These are phyloP conservation scores for Calliscelio sp. DNA, from an alignment of 2,888 invertebrate species.

Conservation along the genomic window DNA sequence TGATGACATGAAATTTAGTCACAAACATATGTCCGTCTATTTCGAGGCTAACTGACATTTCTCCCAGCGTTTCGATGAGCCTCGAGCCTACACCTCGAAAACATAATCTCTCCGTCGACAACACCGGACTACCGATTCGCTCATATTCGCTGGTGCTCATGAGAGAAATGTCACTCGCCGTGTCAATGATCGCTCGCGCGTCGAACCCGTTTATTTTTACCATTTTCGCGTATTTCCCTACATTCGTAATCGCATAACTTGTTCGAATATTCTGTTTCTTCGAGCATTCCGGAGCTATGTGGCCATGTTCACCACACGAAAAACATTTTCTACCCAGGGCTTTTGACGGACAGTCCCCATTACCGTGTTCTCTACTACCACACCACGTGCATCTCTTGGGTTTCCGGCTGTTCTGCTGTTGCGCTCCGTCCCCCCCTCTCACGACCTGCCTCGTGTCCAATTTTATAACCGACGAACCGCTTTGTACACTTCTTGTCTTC, in stretches of 20 bases:
- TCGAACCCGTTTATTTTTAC: background rate
- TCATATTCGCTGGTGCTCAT: conserved; percentile 11
- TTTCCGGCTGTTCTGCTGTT: background rate
- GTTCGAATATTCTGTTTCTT: background rate
- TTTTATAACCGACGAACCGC: conserved; percentile 5
- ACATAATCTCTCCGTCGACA: background rate
- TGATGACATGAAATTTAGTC: no score
- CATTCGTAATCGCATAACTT: background rate
- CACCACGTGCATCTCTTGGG: conserved; percentile 3
- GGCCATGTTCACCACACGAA: conserved; percentile 15
- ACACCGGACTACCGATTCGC: background rate
- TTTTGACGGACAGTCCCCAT: conserved; percentile 45
- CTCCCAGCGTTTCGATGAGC: conserved; percentile 15
- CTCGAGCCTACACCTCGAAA: conserved; percentile 36
- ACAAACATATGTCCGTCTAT: no score
- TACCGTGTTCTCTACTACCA: background rate
- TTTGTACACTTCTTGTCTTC: background rate
- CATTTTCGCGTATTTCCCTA: conserved; percentile 8
- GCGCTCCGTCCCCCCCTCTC: background rate
- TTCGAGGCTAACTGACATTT: background rate
- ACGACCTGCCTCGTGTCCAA: background rate
- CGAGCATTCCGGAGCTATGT: conserved; percentile 7
- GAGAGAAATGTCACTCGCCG: conserved; percentile 35
- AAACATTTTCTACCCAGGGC: conserved; percentile 50
- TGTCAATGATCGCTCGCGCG: conserved; percentile 24